A percentile compares a stretch with the other conserved stretches of the same genome.
phyloP scores from a whole-genome alignment of 2,113 vertebrate species.

The Myrmophylax atrothorax region DNA sequence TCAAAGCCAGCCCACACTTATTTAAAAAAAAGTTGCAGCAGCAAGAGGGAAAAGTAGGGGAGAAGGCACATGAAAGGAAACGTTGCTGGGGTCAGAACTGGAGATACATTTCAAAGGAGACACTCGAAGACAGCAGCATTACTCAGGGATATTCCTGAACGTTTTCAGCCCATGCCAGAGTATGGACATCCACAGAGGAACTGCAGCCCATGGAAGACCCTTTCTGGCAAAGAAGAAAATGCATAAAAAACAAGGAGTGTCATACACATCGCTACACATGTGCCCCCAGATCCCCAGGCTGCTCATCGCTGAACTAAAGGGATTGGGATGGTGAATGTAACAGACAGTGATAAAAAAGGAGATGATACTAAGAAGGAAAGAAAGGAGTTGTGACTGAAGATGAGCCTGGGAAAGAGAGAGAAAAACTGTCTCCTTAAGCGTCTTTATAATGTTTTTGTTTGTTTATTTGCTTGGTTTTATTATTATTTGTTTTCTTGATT shows the following conservation, averaged over 20 bases:
- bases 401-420: background rate
- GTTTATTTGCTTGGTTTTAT: background rate
- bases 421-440: background rate
- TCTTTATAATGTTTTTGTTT: background rate
- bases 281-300: background rate
- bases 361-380: background rate
- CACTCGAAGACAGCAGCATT: background rate
- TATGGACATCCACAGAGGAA: background rate
- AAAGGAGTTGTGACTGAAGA: background rate
- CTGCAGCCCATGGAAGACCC: background rate
- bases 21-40: background rate
- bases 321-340: background rate
- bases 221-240: background rate
- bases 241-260: background rate
- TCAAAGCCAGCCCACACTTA: background rate
- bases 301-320: background rate
- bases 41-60: background rate
- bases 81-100: background rate
- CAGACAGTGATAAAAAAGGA: background rate
- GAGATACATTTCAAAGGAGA: background rate
- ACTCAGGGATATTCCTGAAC: background rate
- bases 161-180: background rate
- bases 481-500: background rate
- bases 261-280: background rate
- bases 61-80: background rate